These are phyloP conservation scores for Nezara viridula DNA, from an alignment of 2,888 invertebrate species.

Conservation along the genomic window DNA sequence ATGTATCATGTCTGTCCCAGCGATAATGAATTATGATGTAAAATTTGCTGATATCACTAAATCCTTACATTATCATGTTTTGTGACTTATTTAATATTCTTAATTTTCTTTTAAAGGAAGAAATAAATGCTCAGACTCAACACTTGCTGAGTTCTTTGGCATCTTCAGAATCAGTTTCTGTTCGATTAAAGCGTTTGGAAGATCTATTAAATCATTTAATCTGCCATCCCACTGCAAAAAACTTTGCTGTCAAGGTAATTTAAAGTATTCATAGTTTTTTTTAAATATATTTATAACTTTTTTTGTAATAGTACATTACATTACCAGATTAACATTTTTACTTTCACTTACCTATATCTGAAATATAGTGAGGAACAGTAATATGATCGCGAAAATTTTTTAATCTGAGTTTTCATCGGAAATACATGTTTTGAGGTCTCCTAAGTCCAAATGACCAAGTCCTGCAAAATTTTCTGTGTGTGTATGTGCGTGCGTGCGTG, in stretches of 20 bases:
- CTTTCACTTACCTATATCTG: too few species aligned
- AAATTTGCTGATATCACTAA: not conserved
- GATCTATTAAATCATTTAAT: slow-evolving; percentile 81
- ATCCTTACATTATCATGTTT: not conserved
- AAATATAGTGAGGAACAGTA: too few species aligned
- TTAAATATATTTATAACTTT: too few species aligned
- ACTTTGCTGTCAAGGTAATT: slow-evolving; percentile 79
- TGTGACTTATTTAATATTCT: not conserved
- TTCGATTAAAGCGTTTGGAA: slow-evolving; percentile 76
- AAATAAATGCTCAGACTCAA: slow-evolving; percentile 77
- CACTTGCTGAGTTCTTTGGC: slow-evolving; percentile 77
- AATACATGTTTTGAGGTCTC: too few species aligned
- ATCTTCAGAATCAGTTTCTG: slow-evolving; percentile 73
- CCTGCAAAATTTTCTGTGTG: too few species aligned
- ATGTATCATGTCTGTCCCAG: not conserved
- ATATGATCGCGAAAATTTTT: too few species aligned
- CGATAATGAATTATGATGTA: not conserved
- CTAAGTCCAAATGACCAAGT: too few species aligned
- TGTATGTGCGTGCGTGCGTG: too few species aligned
- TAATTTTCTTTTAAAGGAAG: slow-evolving; percentile 66
- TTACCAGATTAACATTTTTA: too few species aligned
- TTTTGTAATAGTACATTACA: too few species aligned
- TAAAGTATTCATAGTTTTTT: not conserved
- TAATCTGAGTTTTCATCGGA: too few species aligned
- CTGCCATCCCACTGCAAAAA: slow-evolving; percentile 80